Evolutionary conservation across 2,888 invertebrate genomes (phyloP).

Genomic region (Lasioglossum lativentre): DNA sequence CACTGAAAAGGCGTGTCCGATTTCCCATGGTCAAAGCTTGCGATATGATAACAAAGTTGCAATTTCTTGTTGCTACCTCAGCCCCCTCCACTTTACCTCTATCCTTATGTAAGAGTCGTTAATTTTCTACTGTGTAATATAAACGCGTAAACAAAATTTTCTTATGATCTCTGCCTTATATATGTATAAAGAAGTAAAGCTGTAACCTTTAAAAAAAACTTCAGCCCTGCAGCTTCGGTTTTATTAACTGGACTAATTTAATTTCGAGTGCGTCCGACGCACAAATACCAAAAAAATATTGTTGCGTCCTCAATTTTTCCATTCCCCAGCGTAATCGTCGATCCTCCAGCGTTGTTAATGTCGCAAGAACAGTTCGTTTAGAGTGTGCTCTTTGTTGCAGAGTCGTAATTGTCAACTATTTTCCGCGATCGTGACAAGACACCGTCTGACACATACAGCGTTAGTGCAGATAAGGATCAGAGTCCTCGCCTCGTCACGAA

Average conservation of each 20-base stretch:
- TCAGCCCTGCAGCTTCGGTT: background rate
- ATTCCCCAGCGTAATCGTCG: background rate
- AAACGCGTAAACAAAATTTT: background rate
- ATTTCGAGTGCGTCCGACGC: too few relatives aligned
- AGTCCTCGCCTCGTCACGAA: conserved; percentile 58
- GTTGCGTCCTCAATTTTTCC: background rate
- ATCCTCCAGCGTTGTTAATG: background rate
- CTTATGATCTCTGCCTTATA: background rate
- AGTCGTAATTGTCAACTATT: background rate
- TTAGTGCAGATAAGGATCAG: conserved; percentile 42
- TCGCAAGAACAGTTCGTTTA: background rate
- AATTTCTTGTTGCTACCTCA: background rate
- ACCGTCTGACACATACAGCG: background rate
- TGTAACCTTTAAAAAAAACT: too few relatives aligned
- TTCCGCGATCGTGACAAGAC: background rate
- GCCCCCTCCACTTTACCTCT: background rate
- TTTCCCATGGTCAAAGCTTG: background rate
- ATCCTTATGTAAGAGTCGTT: background rate
- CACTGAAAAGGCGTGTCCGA: background rate
- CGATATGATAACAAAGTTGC: background rate
- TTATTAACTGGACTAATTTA: background rate
- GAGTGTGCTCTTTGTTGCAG: background rate
- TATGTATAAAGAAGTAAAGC: too few relatives aligned
- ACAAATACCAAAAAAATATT: too few relatives aligned
- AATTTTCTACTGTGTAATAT: background rate